These are phyloP conservation scores for Polymixis lichenea DNA, from an alignment of 2,888 invertebrate species.

Conservation along the genomic window DNA sequence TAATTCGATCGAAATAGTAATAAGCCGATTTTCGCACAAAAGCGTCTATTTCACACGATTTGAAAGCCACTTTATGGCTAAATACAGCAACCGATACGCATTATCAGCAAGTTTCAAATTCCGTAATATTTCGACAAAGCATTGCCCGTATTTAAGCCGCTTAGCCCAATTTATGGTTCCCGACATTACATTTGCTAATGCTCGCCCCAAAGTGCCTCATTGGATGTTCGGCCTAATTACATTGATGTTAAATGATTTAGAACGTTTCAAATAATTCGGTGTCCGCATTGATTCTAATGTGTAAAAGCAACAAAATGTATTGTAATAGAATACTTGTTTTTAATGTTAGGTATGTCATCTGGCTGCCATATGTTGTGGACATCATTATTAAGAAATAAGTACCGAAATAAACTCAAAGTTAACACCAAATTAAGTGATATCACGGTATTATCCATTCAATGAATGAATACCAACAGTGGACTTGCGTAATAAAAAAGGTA, in stretches of 20 bases:
- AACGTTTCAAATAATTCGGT: conserved; percentile 14
- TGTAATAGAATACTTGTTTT: background rate
- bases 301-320: background rate
- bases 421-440: no score
- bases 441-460: background rate
- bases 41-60: conserved; percentile 17
- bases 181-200: conserved; percentile 29
- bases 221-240: conserved; percentile 30
- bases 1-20: background rate
- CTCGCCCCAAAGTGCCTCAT: conserved; percentile 13
- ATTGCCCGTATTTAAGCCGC: conserved; percentile 30
- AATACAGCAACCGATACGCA: conserved; percentile 21
- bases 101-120: conserved; percentile 35
- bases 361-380: background rate
- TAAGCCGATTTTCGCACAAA: conserved; percentile 22
- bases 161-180: conserved; percentile 45
- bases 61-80: conserved; percentile 7
- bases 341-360: background rate
- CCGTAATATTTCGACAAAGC: conserved; percentile 35
- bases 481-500: background rate
- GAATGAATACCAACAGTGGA: background rate
- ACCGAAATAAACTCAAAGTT: background rate
- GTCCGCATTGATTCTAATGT: background rate
- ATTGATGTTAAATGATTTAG: conserved; percentile 33
- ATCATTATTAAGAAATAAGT: background rate